Conservation (phyloP, 2,888 invertebrate genomes). For the Ditula angustiorana region DNA sequence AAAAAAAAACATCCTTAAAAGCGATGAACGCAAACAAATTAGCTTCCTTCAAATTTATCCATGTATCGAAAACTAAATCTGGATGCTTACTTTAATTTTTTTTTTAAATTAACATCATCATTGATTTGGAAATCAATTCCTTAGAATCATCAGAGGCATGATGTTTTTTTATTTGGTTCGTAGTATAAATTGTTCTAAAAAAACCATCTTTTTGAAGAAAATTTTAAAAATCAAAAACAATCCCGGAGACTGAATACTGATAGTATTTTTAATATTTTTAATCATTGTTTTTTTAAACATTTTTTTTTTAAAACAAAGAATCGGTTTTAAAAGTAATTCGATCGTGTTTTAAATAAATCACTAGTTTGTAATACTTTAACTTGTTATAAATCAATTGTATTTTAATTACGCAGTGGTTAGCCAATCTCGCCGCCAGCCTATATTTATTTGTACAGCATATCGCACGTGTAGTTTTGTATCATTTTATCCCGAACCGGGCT, state of each 20-base stretch:
- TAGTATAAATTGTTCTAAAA: not conserved
- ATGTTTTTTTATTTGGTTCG: not conserved
- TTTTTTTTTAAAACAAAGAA: conserved; percentile 22
- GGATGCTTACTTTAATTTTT: no score
- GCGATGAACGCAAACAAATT: no score
- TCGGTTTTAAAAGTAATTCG: conserved; percentile 8
- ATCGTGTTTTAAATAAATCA: conserved; percentile 2
- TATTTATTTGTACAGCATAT: conserved; percentile 15
- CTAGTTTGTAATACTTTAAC: conserved; percentile 27
- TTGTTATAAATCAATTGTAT: conserved; percentile 17
- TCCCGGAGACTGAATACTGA: conserved; percentile 32
- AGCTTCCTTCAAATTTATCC: no score
- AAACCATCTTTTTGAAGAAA: not conserved
- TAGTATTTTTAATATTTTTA: conserved; percentile 26
- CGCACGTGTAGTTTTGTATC: not conserved
- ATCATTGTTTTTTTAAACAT: conserved; percentile 17
- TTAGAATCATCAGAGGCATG: not conserved
- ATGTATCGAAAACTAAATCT: no score
- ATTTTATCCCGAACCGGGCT: not conserved
- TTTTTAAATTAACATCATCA: no score
- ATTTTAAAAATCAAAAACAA: not conserved
- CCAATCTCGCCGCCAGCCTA: conserved; percentile 45
- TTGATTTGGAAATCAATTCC: no score
- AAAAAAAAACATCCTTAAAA: no score
- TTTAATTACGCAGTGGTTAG: conserved; percentile 38